Percentiles rank a stretch among this genome's conserved stretches.
phyloP scores from a whole-genome alignment of 2,113 vertebrate species.

The Diadophis punctatus region DNA sequence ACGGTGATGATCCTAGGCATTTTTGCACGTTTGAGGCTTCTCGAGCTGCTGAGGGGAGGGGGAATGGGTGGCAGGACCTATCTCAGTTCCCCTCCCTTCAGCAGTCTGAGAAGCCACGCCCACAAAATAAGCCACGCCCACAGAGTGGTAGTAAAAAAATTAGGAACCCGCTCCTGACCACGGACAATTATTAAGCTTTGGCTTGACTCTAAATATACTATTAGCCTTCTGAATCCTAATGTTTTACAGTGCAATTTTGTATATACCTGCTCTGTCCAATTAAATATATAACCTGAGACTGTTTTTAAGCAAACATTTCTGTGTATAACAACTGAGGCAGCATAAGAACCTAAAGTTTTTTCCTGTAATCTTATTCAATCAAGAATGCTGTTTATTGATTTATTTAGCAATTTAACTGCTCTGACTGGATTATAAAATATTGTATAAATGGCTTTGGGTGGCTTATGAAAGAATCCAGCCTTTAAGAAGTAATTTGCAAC shows the following conservation, averaged over 20 bases:
- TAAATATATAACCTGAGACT: background rate
- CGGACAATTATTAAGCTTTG: background rate
- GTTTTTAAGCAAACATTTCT: background rate
- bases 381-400: background rate
- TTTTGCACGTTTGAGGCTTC: too few relatives aligned
- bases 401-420: background rate
- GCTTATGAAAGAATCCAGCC: background rate
- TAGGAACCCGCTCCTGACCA: too few relatives aligned
- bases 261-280: background rate
- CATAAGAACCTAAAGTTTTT: background rate
- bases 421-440: background rate
- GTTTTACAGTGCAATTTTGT: background rate
- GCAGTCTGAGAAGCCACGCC: too few relatives aligned
- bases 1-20: too few relatives aligned
- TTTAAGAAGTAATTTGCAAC: background rate
- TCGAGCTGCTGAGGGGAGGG: too few relatives aligned
- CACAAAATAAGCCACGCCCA: too few relatives aligned
- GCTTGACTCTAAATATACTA: background rate
- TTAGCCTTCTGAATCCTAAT: background rate
- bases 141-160: too few relatives aligned
- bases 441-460: background rate
- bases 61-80: too few relatives aligned
- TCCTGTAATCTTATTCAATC: background rate
- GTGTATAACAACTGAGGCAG: background rate
- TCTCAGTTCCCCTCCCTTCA: too few relatives aligned